These are phyloP conservation scores for Physella acuta DNA, from an alignment of 1,140 invertebrate genomes.

Conservation along the genomic window DNA sequence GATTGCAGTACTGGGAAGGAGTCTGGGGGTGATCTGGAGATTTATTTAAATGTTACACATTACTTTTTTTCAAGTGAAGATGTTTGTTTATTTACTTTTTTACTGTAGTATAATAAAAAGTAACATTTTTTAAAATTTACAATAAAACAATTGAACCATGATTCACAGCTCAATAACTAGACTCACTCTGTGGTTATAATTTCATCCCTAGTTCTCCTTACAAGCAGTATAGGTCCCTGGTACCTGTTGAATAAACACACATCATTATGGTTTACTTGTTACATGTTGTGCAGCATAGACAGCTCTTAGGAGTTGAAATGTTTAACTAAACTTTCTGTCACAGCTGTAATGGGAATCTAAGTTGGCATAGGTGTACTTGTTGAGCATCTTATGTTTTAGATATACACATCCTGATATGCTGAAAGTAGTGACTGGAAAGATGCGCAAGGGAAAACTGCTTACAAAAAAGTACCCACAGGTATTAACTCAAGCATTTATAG, in stretches of 20 bases:
- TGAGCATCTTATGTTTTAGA: neutral
- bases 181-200: constrained; percentile 28
- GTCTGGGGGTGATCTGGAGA: constrained; percentile 17
- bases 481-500: too few relatives aligned
- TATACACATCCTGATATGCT: too few relatives aligned
- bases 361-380: neutral
- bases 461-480: too few relatives aligned
- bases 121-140: neutral
- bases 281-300: neutral
- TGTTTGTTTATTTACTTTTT: neutral
- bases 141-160: neutral
- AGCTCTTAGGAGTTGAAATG: neutral
- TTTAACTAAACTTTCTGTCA: neutral
- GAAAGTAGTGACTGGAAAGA: neutral
- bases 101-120: neutral
- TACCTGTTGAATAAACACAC: constrained; percentile 16
- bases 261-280: too few relatives aligned
- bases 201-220: constrained; percentile 25
- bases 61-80: neutral
- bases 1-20: constrained; percentile 65
- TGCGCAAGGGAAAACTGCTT: too few relatives aligned
- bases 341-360: neutral
- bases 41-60: neutral
- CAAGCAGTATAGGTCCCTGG: constrained; percentile 25
- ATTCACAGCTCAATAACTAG: neutral